Evolutionary conservation across 2,113 vertebrate species (phyloP), one percentile per base, ranked within the genome.

Genomic region (Psammodynastes pulverulentus): DNA sequence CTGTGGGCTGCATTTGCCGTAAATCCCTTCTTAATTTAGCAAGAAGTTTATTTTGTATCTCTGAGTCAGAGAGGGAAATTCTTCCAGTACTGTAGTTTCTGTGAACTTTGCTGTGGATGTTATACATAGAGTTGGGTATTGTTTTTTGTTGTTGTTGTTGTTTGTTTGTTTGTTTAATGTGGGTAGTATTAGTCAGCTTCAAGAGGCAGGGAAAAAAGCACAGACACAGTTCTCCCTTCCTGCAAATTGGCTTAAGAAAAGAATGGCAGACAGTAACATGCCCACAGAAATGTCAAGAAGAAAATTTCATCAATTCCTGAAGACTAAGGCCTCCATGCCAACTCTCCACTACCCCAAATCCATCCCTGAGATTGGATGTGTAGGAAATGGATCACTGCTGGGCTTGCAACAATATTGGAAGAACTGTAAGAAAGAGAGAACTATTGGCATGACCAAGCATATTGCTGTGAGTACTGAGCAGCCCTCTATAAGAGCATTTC

Each of bases 21-120:
- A 58, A n/a, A n/a, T 19, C 9, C 24, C 13, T 58, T 58, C 67
- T 85, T 91, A 85, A 91, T 89, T 93, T 91, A 91, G 39, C 62
- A 24, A 9, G 39, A 48, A 45, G 9, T 79, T 79, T 79, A 39
- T 79, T 79, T 79, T 26, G 45, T 46, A 26, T 51, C 4, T 86
- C 23, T 86, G 4, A 9, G 45, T 48, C 13, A 23, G 67, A 15
- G 34, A 24, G 13, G 17, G 21, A 24, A 54, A 48, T 34, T 85
- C 23, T 51, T 86, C 21, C 46, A 87, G n/a, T 87, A 24, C 72
- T 53, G 7, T 88, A 54, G 21, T 21, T 62, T 23, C 13, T 39
- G 15, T 9, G 39, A 13, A 49, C 23, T 39, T 72, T 67, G 43
- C 23, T 26, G 9, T 24, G 24, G 24, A 86, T 86, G 84, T 34